phyloP scores from a whole-genome alignment of 2,888 invertebrate species.

The Limnephilus auricula region DNA sequence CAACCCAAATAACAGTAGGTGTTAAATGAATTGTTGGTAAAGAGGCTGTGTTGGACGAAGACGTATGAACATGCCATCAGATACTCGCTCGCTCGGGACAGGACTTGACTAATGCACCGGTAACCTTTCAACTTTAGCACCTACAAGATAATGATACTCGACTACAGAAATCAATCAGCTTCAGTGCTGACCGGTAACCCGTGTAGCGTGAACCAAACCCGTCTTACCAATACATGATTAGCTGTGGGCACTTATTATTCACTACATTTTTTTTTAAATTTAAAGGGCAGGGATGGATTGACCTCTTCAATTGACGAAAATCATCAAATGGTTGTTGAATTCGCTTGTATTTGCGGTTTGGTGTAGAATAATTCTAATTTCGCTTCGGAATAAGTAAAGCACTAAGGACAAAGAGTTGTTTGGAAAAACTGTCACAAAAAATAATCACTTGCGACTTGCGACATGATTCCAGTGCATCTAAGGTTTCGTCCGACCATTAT shows the following conservation, averaged over 20 bases:
- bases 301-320: background rate
- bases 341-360: background rate
- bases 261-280: background rate
- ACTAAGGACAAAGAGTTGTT: no score
- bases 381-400: no score
- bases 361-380: no score
- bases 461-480: no score
- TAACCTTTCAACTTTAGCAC: constrained; percentile 52
- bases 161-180: constrained; percentile 54
- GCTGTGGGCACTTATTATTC: background rate
- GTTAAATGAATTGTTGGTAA: constrained; percentile 61
- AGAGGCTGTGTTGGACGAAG: constrained; percentile 49
- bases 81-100: constrained; percentile 6
- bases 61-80: constrained; percentile 38
- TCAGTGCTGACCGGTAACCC: background rate
- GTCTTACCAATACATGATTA: background rate
- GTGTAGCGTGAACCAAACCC: background rate
- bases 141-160: constrained; percentile 41
- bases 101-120: constrained; percentile 38
- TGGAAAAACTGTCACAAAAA: no score
- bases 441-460: no score
- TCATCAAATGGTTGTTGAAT: background rate
- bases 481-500: no score
- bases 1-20: constrained; percentile 59
- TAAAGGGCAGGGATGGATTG: background rate